Percentiles rank a stretch among this genome's conserved stretches.
These are phyloP conservation scores for Lepidurus couesii DNA, from an alignment of 1,140 invertebrate genomes.

Conservation along the genomic window DNA sequence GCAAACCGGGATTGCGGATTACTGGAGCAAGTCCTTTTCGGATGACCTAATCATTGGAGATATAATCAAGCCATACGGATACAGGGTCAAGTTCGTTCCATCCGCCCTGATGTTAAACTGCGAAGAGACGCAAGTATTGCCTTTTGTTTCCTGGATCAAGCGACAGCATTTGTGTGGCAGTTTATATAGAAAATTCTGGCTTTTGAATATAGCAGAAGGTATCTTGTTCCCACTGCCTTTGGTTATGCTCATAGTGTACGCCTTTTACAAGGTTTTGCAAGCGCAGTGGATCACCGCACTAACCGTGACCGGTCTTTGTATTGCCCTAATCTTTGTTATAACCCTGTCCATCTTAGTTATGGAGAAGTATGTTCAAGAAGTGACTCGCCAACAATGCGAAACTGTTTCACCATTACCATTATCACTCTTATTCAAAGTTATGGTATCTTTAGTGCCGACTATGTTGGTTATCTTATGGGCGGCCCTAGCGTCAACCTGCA, in stretches of 20 bases:
- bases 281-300: neutral
- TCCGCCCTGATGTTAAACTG: slow-evolving; percentile 13
- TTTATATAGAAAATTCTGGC: neutral
- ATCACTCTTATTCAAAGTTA: neutral
- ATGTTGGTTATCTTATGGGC: neutral
- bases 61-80: neutral
- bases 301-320: neutral
- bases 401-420: neutral
- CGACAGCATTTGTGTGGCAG: neutral
- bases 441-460: slow-evolving; percentile 15
- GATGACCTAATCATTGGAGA: slow-evolving; percentile 25
- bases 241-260: neutral
- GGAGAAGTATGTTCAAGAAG: neutral
- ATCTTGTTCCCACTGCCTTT: slow-evolving; percentile 18
- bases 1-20: neutral
- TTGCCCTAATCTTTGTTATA: neutral
- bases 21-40: slow-evolving; percentile 16
- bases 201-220: neutral
- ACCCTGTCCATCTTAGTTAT: neutral
- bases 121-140: slow-evolving; percentile 4
- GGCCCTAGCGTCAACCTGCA: slow-evolving; percentile 3
- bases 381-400: neutral
- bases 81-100: slow-evolving; percentile 23
- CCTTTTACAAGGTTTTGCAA: neutral
- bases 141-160: slow-evolving; percentile 17